Evolutionary conservation across 2,797 vertebrate species (phyloP).

Genomic region (Cyprinella venusta): DNA sequence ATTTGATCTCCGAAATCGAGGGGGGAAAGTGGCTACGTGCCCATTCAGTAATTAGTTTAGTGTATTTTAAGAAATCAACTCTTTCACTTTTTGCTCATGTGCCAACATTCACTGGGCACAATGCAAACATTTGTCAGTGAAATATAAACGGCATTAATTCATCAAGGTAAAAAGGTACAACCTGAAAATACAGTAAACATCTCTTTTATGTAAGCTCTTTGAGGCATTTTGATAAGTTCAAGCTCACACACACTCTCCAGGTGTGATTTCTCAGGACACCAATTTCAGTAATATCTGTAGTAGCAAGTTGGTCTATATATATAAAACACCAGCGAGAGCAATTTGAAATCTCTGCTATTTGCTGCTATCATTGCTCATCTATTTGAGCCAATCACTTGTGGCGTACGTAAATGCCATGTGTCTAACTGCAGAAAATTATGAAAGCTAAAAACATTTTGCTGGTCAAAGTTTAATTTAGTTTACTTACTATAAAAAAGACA

Average conservation of each 20-base stretch:
- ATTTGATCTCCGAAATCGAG: slow-evolving; percentile 69
- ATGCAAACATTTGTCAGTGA: not conserved
- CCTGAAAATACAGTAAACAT: not conserved
- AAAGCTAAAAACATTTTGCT: not conserved
- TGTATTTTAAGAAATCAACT: slow-evolving; percentile 7
- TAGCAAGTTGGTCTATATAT: not conserved
- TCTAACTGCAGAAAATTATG: not conserved
- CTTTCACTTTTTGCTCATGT: not conserved
- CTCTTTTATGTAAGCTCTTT: not conserved
- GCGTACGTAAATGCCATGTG: not conserved
- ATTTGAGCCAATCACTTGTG: not conserved
- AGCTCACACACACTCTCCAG: not conserved
- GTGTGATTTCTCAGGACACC: not conserved
- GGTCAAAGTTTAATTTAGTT: not conserved
- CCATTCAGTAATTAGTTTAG: slow-evolving; percentile 2
- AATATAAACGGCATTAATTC: not conserved
- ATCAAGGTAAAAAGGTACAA: not conserved
- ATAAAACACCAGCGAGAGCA: not conserved
- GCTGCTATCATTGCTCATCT: no score
- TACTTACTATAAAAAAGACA: not conserved
- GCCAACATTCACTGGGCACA: not conserved
- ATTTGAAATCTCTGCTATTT: not conserved
- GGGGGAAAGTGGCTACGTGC: slow-evolving; percentile 36
- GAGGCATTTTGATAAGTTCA: not conserved
- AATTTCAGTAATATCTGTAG: not conserved